Evolutionary conservation across 2,797 vertebrate species (phyloP).

Genomic region (Carcharodon carcharias): DNA sequence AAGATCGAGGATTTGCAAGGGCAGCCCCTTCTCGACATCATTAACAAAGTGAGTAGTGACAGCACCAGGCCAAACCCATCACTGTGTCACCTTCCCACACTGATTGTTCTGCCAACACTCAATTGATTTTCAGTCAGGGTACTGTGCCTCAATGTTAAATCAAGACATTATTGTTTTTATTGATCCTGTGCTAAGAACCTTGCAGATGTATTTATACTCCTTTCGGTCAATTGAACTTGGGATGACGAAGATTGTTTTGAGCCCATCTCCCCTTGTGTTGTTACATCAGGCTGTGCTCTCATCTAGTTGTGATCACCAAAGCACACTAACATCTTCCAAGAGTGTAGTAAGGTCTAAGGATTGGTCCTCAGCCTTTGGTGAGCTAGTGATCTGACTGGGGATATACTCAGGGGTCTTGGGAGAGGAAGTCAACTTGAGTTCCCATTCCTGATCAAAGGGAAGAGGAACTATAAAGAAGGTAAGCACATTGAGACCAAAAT

Average conservation of each 20-base stretch:
- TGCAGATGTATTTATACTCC: background rate
- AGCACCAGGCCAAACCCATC: no score
- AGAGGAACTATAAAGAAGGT: background rate
- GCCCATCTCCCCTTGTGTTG: background rate
- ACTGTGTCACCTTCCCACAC: background rate
- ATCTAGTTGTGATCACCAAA: background rate
- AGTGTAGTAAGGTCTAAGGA: background rate
- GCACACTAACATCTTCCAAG: background rate
- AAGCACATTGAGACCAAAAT: background rate
- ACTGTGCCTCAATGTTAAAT: background rate
- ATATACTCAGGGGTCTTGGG: background rate
- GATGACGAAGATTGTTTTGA: background rate
- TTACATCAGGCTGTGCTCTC: background rate
- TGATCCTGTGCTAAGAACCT: background rate
- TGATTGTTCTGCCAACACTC: background rate
- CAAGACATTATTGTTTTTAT: background rate
- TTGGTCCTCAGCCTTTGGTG: background rate
- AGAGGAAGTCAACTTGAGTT: background rate
- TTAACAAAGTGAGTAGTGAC: constrained; percentile 66
- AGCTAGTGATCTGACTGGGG: background rate
- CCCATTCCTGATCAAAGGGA: background rate
- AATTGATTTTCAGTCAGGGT: background rate
- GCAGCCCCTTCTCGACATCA: constrained; percentile 74
- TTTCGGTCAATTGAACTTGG: background rate
- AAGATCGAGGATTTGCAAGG: constrained; percentile 82